Evolutionary conservation across 2,888 invertebrate species (phyloP), one percentile per base, ranked within the genome.

Genomic region (Lasius platythorax): DNA sequence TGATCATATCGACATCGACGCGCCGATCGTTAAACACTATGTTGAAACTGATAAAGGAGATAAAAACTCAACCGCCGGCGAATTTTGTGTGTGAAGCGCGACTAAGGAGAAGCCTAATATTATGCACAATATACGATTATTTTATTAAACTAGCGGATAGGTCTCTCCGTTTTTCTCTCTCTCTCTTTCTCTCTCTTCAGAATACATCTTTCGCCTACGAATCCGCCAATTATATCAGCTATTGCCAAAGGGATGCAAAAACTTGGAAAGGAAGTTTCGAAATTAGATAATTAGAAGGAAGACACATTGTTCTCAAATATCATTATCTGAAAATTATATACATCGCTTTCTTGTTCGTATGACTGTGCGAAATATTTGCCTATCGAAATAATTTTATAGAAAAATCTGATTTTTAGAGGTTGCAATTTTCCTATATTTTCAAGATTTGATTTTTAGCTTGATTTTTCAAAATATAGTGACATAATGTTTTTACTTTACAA

Each of bases 1-100:
- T 37, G 74, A 79, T 73, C 61, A 37, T 30, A 68, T 76, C 68
- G 50, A 37, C 82, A 63, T 70, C 67, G 85, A 61, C 37, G 46
- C 58, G 18, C 28, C 79, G 61, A 81, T 79, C 74, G 79, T 81
- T 81, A 81, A 81, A 73, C 74, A 33, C 28, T 61, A 37, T 61
- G 61, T 79, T 33, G 28, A 81, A 81, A 81, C 8, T 73, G 11
- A 73, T 61, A 72, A 46, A 81, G 18, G n/a, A 58, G 43, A 43
- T 58, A 72, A 79, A 56, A 53, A 73, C 15, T 43, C 33, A 46
- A 33, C 73, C 18, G 46, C 58, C 40, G 58, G 79, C 73, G 58
- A 67, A 58, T 61, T 78, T 63, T n/a, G 23, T 23, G 23, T 23
- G 23, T 23, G 46, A 81, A 61, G 79, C 74, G 46, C 74, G 37